Evolutionary conservation across 2,888 invertebrate genomes (phyloP), one percentile per base, ranked within the genome.

Genomic region (Trilocha varians): DNA sequence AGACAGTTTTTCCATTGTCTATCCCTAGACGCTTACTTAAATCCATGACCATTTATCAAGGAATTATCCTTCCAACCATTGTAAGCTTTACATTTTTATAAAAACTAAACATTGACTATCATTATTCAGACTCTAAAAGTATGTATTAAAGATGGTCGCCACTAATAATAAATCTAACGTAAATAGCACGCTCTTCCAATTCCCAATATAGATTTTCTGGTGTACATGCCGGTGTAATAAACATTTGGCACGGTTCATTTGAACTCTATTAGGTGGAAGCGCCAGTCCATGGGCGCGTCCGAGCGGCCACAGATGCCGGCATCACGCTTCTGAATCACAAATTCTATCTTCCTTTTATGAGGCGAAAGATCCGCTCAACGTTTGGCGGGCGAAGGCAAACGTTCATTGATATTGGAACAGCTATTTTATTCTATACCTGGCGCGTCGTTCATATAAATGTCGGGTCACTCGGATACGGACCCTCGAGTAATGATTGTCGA

Each of bases 191-290:
- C 49, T 48, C 42, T 54, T 59, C 53, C 54, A 49, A 59, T 55
- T 48, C 59, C 57, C 57, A 50, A 59, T 62, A 64, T 57, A 63
- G 55, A 64, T 55, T 59, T 58, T 59, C 57, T 50, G 48, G 55
- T 45, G 52, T 54, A 58, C 52, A 55, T 57, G 53, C 57, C 58
- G 59, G 59, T 58, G 59, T 66, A 70, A 70, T 71, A 67, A 72
- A 69, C 69, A 71, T 78, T 76, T 65, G 44, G 52, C 59, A 50
- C 75, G 70, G 67, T 62, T 71, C 77, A 73, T 77, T 78, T 71
- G 74, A 62, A 69, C 54, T 74, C 72, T 77, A 78, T 78, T 70
- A 68, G 62, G 72, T 72, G 77, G 76, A 78, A 78, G 70, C 61
- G 48, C n/a, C 55, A 59, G 56, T 50, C 62, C 59, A 63, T 50